Evolutionary conservation across 1,140 invertebrate genomes (phyloP), one percentile per base, ranked within the genome.

Genomic region (Pseudomyrmex concolor): DNA sequence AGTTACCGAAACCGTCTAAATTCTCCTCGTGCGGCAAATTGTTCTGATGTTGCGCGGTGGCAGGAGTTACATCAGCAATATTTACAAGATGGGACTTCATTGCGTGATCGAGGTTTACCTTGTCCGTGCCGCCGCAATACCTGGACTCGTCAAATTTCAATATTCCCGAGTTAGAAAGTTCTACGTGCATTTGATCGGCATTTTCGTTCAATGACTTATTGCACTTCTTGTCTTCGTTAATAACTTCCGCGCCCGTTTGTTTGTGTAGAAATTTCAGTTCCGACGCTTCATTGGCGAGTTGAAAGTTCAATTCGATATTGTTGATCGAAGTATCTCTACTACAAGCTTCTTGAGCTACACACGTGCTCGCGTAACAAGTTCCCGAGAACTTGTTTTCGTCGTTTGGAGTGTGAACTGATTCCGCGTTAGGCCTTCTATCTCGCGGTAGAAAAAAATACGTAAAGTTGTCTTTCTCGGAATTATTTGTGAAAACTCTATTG

Each of bases 391-490:
- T 19, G 13, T 55, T 22, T 77, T 67, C 48, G 54, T 66, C 13
- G 4, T 54, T 67, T 43, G 51, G 62, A 19, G 8, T 19, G 13
- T 54, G 34, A 34, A 7, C n/a, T 54, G n/a, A 43, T 43, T 66
- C 62, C 54, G 2, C 8, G 43, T 10, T 59, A 19, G 54, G 4
- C 34, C 43, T 45, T 71, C 12, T 71, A 59, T 60, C 54, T 71
- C 45, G 66, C 25, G 76, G n/a, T 71, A 80, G 1, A 17, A 80
- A 48, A 12, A 34, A 34, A 34, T 34, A 34, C 34, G 54, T 84
- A 9, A 57, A 54, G 45, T 63, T 34, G 34, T 81, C 66, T n/a
- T 82, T 83, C 9, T 87, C 83, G n/a, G 84, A 12, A 81, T 84
- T 73, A 22, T 70, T 57, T 17, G 62, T 51, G 55, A 80, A 76